Percentiles rank a stretch among this genome's conserved stretches.
These are phyloP conservation scores for Mercenaria mercenaria DNA, from an alignment of 1,140 invertebrate species.

Conservation along the genomic window DNA sequence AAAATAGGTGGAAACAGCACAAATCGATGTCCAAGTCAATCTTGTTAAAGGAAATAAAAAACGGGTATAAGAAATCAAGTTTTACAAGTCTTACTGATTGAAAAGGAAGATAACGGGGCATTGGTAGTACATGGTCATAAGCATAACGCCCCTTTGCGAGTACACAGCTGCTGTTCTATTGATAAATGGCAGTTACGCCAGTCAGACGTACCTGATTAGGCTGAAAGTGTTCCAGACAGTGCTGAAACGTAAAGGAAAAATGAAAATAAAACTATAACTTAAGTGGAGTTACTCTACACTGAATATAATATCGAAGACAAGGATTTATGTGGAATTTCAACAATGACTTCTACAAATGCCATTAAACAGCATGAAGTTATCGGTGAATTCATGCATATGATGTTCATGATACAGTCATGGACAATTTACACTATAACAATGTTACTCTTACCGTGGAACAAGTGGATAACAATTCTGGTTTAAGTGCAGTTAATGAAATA, in stretches of 20 bases:
- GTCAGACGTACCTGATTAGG: neutral
- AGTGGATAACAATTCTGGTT: neutral
- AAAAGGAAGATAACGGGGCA: neutral
- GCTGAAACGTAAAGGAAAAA: neutral
- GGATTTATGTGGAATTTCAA: neutral
- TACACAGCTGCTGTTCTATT: neutral
- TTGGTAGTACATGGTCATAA: constrained; percentile 9
- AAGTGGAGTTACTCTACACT: neutral
- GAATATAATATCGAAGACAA: neutral
- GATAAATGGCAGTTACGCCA: neutral
- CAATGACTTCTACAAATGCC: neutral
- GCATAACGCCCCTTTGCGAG: neutral
- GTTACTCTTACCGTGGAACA: neutral
- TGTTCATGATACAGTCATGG: neutral
- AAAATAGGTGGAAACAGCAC: neutral
- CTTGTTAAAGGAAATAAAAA: constrained; percentile 15
- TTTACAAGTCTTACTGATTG: neutral
- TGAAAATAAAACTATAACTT: neutral
- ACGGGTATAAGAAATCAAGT: neutral
- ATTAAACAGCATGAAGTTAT: neutral
- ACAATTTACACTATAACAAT: neutral
- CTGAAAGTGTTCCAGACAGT: neutral
- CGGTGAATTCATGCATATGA: neutral
- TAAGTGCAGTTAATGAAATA: neutral
- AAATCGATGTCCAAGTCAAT: neutral